Evolutionary conservation across 2,797 vertebrate species (phyloP).

Genomic region (Liasis olivaceus): DNA sequence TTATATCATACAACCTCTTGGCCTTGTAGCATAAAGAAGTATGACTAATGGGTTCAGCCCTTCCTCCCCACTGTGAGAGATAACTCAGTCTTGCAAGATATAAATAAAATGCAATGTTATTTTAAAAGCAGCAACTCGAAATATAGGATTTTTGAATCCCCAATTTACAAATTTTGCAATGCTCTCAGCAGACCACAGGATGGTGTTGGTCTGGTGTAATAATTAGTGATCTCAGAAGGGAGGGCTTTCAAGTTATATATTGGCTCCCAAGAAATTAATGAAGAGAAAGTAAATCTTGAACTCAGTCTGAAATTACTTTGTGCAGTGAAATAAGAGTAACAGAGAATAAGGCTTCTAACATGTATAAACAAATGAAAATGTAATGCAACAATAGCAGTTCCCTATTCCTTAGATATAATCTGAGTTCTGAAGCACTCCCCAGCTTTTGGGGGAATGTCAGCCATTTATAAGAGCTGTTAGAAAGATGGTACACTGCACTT

Average conservation of each 20-base stretch:
- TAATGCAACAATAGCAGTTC: background rate
- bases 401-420: background rate
- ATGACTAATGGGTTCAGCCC: background rate
- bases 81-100: background rate
- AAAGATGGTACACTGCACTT: background rate
- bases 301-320: background rate
- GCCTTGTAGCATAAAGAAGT: background rate
- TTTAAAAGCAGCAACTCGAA: background rate
- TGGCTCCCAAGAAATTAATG: background rate
- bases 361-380: background rate
- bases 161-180: background rate
- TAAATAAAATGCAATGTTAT: background rate
- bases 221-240: background rate
- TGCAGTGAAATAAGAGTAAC: background rate
- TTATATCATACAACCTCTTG: background rate
- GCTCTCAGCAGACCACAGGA: background rate
- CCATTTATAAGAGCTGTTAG: background rate
- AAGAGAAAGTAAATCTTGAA: background rate
- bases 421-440: background rate
- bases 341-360: background rate
- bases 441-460: background rate
- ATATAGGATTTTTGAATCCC: background rate
- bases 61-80: background rate
- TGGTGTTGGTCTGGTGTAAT: background rate
- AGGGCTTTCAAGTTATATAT: background rate